These are phyloP conservation scores for Embiotoca jacksoni DNA, from an alignment of 2,113 vertebrate genomes.

Conservation along the genomic window DNA sequence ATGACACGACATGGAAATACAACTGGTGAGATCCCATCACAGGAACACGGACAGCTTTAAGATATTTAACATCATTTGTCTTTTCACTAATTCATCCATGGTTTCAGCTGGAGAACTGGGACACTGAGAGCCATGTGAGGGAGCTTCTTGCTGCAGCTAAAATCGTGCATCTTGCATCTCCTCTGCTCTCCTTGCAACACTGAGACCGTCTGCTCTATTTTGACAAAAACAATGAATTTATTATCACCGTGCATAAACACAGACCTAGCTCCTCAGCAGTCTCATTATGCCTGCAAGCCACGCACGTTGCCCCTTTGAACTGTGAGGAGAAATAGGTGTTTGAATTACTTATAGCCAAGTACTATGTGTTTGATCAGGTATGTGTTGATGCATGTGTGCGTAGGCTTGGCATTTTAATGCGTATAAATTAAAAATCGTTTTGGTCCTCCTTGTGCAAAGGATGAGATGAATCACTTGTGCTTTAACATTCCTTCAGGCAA, in stretches of 20 bases:
- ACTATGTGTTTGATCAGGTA: slow-evolving; percentile 46
- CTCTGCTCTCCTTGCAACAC: slow-evolving; percentile 48
- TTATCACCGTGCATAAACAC: slow-evolving; percentile 60
- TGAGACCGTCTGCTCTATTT: slow-evolving; percentile 67
- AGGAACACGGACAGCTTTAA: slow-evolving; percentile 30
- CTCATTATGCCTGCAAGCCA: slow-evolving; percentile 10
- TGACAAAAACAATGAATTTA: slow-evolving; percentile 76
- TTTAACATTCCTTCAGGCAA: slow-evolving; percentile 71
- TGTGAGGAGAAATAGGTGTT: slow-evolving; percentile 17
- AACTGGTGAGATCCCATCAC: slow-evolving; percentile 22
- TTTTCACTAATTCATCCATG: slow-evolving; percentile 59
- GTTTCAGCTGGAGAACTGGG: slow-evolving; percentile 41
- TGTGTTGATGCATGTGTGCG: slow-evolving; percentile 36
- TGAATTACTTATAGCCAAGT: slow-evolving; percentile 29
- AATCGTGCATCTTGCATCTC: slow-evolving; percentile 66
- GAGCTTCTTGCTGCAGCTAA: slow-evolving; percentile 33
- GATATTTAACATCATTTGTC: slow-evolving; percentile 63
- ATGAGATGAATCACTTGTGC: slow-evolving; percentile 71
- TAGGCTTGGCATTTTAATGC: slow-evolving; percentile 64
- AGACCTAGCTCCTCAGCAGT: slow-evolving; percentile 36
- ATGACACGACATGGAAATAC: slow-evolving; percentile 35
- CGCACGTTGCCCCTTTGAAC: background rate
- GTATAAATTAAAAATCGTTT: slow-evolving; percentile 70
- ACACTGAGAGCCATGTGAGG: slow-evolving; percentile 15
- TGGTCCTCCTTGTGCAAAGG: slow-evolving; percentile 39